Conservation (phyloP, 2,888 invertebrate species). For the Dysmachus trigonus region DNA sequence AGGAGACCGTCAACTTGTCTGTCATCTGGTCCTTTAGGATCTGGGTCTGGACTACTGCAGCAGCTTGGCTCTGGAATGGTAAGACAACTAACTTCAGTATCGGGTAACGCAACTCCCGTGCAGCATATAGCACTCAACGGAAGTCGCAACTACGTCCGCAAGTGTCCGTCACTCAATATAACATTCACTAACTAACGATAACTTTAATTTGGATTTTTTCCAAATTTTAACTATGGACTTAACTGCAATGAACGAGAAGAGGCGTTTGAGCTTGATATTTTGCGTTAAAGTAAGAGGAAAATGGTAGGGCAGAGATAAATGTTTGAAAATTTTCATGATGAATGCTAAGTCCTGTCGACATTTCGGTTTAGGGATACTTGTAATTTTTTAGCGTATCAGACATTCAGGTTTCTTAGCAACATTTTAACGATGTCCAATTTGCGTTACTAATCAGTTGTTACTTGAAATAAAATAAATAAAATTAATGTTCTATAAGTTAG, state of each 20-base stretch:
- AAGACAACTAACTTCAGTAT: constrained; percentile 79
- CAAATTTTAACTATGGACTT: background rate
- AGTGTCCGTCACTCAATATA: constrained; percentile 80
- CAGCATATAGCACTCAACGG: constrained; percentile 68
- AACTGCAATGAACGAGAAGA: background rate
- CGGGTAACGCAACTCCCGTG: constrained; percentile 72
- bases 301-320: constrained; percentile 44
- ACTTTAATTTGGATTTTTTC: constrained; percentile 19
- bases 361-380: constrained; percentile 8
- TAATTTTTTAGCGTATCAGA: background rate
- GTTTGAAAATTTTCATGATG: constrained; percentile 25
- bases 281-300: background rate
- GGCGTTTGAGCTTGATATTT: background rate
- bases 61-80: constrained; percentile 94
- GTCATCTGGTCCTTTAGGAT: constrained; percentile 70
- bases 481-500: constrained; percentile 6
- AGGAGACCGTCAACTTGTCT: constrained; percentile 78
- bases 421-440: background rate
- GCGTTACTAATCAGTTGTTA: background rate
- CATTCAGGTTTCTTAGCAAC: constrained; percentile 4
- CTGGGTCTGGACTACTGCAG: constrained; percentile 81
- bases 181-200: constrained; percentile 70
- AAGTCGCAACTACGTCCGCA: constrained; percentile 72
- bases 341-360: constrained; percentile 48
- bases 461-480: no score